Evolutionary conservation across 2,888 invertebrate species (phyloP), one percentile per base, ranked within the genome.

Genomic region (Calameuta filiformis): DNA sequence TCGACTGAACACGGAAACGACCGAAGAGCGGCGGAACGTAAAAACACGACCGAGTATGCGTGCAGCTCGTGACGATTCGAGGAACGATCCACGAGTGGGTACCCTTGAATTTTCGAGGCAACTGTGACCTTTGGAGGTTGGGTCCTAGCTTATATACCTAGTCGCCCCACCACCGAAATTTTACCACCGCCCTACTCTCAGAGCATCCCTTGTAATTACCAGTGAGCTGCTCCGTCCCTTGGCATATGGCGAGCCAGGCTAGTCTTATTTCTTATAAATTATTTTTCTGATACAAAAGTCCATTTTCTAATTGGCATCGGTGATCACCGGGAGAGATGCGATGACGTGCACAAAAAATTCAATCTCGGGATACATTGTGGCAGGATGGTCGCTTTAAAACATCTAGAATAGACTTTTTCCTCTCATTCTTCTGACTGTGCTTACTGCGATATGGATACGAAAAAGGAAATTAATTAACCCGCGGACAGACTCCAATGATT

Each of bases 121-220:
- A 91, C 91, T 90, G 89, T 89, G 90, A 87, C 90, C 89, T 89
- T 87, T 85, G 83, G 83, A 79, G 86, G 86, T 83, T 79, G 85
- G 86, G 81, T 81, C 84, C 86, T 87, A 85, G 85, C 87, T 90
- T 90, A 88, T 91, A 89, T 90, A 91, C 84, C 87, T 80, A 83
- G 80, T 82, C 79, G 88, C 78, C 89, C 87, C 87, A 85, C 88
- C 85, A 83, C 76, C 75, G 76, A 77, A 33, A 40, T 77, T 75
- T 75, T 69, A 56, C 76, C 81, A 81, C 77, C 77, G 77, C 81
- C 80, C 74, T 79, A 35, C 80, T 77, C 82, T 76, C 82, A 75
- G 79, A 77, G 87, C 90, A 90, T 90, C 90, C 90, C 90, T 90
- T 87, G 89, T 89, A 90, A 90, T 91, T 90, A 89, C 89, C 88